A percentile compares a stretch with the other conserved stretches of the same genome.
Conservation (phyloP, 2,888 invertebrate species). For the Liodrosophila aerea region DNA sequence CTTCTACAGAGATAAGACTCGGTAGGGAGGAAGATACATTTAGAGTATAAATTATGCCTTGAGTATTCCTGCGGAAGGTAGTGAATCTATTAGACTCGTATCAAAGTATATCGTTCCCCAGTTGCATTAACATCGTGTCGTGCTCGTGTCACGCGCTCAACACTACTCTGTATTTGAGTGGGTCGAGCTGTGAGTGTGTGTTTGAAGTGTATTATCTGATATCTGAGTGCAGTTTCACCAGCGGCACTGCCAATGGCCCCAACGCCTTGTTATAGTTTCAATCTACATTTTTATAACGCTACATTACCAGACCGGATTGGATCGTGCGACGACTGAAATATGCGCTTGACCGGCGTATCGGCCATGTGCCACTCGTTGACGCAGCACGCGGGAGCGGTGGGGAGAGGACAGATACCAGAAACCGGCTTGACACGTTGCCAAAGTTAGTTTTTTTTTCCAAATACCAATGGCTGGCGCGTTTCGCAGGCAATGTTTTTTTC, state of each 20-base stretch:
- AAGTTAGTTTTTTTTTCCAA: slow-evolving; percentile 55
- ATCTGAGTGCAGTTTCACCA: slow-evolving; percentile 46
- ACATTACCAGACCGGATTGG: slow-evolving; percentile 44
- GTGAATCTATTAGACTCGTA: too few relatives aligned
- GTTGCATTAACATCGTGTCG: too few relatives aligned
- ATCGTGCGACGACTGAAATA: slow-evolving; percentile 33
- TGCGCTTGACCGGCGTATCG: slow-evolving; percentile 49
- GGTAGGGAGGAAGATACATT: too few relatives aligned
- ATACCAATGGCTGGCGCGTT: slow-evolving; percentile 56
- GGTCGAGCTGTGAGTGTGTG: neutral
- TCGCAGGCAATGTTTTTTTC: too few relatives aligned
- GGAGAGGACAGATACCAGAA: slow-evolving; percentile 20
- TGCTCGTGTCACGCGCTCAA: slow-evolving; percentile 5
- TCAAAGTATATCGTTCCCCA: too few relatives aligned
- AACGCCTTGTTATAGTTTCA: slow-evolving; percentile 51
- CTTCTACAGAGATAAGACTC: too few relatives aligned
- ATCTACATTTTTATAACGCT: slow-evolving; percentile 38
- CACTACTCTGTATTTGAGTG: neutral
- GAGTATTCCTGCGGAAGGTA: too few relatives aligned
- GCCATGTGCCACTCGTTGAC: slow-evolving; percentile 39
- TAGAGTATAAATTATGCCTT: too few relatives aligned
- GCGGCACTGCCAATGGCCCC: slow-evolving; percentile 12
- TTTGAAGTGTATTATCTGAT: slow-evolving; percentile 24
- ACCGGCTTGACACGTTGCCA: slow-evolving; percentile 74
- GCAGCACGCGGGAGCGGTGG: neutral